Evolutionary conservation across 2,797 vertebrate genomes (phyloP).

Genomic region (Harpagifer antarcticus): DNA sequence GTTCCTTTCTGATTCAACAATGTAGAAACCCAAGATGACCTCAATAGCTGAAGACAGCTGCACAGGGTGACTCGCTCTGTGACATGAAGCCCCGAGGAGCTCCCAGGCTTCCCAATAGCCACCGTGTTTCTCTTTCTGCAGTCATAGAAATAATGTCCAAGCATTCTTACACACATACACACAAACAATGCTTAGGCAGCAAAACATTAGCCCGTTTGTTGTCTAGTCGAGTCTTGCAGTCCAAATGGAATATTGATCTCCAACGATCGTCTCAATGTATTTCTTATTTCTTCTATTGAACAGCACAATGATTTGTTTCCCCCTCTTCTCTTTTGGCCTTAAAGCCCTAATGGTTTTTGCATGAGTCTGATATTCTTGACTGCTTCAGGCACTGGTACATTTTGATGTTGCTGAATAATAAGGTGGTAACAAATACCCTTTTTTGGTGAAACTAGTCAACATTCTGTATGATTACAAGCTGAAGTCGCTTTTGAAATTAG

Average conservation of each 20-base stretch:
- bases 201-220: constrained; percentile 76
- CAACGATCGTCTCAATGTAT: constrained; percentile 75
- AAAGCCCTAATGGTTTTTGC: constrained; percentile 74
- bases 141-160: constrained; percentile 65
- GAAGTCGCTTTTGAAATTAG: constrained; percentile 26
- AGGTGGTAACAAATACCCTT: constrained; percentile 36
- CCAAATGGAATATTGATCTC: constrained; percentile 83
- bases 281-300: constrained; percentile 70
- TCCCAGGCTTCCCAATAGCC: constrained; percentile 72
- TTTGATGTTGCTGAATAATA: constrained; percentile 37
- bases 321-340: constrained; percentile 55
- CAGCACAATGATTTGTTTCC: constrained; percentile 65
- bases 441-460: constrained; percentile 39
- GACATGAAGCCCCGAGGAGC: constrained; percentile 76
- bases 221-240: constrained; percentile 68
- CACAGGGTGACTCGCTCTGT: constrained; percentile 66
- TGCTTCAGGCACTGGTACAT: constrained; percentile 57
- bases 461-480: constrained; percentile 25
- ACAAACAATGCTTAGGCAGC: constrained; percentile 73
- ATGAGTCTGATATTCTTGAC: constrained; percentile 53
- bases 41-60: constrained; percentile 79
- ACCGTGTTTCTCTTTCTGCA: constrained; percentile 68
- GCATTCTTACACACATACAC: constrained; percentile 28
- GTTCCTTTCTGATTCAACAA: constrained; percentile 63
- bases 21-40: constrained; percentile 68